Evolutionary conservation across 2,113 vertebrate species (phyloP), one percentile per base, ranked within the genome.

Genomic region (Peromyscus californicus): DNA sequence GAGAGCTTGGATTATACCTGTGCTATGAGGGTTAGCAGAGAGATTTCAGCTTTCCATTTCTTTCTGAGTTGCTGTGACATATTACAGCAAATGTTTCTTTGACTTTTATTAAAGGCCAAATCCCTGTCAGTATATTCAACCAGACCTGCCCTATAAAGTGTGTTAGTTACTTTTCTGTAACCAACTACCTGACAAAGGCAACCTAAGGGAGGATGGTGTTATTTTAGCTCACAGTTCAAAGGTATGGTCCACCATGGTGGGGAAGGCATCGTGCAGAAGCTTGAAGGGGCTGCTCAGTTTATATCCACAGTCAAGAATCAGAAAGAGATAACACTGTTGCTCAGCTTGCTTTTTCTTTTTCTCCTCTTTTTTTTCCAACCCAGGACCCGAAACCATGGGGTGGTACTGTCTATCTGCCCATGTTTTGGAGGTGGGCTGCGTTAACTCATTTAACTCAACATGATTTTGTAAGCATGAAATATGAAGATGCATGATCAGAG

Each of bases 71-170:
- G 33, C 24, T 45, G 22, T 65, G 9, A 69, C 82, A 67, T 45
- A n/a, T 61, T 67, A 8, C 6, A 70, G 57, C 26, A 24, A 61
- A 12, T 29, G 89, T 70, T 89, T 24, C 19, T 83, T 87, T 90
- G 67, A 57, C 21, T 97, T 90, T 96, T 82, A 19, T 36, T 82
- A 39, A 96, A 95, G 86, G 76, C 51, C 82, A 75, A 95, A 89
- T 72, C 3, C 29, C 94, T 67, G 4, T 84, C 39, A 92, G 26
- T 69, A 9, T 84, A 93, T 67, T 94, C 54, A 51, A 59, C 42
- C 21, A 78, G 69, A 42, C 4, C 7, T 45, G 31, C 65, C 13
- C 57, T 33, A 80, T 48, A 48, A 69, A 33, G 17, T 57, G 54
- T 82, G 4, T 33, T 57, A 59, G 79, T 59, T 59, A 57, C 19